Conservation (phyloP, 2,113 vertebrate genomes). For the Noctilio leporinus region DNA sequence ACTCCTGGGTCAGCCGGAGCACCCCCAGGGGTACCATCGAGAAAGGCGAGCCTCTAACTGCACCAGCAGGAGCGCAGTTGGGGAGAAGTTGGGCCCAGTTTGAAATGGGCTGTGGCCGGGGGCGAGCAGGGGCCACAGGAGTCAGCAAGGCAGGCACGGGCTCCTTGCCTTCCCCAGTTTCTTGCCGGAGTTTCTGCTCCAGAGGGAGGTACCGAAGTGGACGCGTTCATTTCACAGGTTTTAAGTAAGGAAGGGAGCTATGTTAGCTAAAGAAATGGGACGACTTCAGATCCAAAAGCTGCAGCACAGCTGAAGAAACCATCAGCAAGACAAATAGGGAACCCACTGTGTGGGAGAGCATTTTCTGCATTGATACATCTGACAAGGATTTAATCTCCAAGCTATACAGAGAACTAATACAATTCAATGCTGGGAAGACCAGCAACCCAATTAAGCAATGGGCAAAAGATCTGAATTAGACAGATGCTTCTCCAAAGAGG, state of each 20-base stretch:
- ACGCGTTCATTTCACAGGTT: neutral
- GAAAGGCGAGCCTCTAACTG: conserved; percentile 49
- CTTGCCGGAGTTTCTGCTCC: neutral
- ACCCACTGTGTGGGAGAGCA: too few relatives aligned
- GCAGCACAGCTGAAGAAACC: too few relatives aligned
- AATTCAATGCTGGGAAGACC: too few relatives aligned
- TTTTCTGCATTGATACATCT: too few relatives aligned
- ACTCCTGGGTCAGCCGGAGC: neutral
- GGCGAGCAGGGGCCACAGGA: neutral
- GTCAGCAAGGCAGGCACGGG: neutral
- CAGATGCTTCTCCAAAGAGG: too few relatives aligned
- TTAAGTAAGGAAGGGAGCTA: neutral
- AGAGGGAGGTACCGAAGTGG: neutral
- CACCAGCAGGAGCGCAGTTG: neutral
- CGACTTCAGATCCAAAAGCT: too few relatives aligned
- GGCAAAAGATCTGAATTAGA: too few relatives aligned
- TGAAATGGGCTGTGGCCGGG: conserved; percentile 22
- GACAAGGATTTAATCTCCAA: too few relatives aligned
- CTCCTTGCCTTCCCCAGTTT: neutral
- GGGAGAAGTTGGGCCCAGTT: conserved; percentile 22
- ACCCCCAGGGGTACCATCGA: conserved; percentile 29
- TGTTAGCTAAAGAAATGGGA: too few relatives aligned
- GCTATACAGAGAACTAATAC: too few relatives aligned
- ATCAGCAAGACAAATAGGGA: too few relatives aligned
- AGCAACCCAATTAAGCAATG: too few relatives aligned